Evolutionary conservation across 2,113 vertebrate genomes (phyloP).

Genomic region (Tyto alba): DNA sequence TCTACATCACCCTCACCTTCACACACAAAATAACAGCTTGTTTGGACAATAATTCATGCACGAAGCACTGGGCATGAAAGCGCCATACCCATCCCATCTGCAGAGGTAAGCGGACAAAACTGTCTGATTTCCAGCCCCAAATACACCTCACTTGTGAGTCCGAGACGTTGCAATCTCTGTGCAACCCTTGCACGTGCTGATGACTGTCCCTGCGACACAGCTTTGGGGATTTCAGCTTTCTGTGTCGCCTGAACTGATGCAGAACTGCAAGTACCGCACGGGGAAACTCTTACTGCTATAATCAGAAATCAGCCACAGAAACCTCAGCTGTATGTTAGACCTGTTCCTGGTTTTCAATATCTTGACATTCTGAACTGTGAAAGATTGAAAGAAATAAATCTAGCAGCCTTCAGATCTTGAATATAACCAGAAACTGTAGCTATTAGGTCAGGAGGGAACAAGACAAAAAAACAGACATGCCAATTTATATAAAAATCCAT

Average conservation of each 20-base stretch:
- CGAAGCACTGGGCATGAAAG: background rate
- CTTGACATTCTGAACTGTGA: background rate
- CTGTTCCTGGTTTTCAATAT: background rate
- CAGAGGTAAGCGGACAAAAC: background rate
- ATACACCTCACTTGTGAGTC: background rate
- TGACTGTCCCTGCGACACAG: background rate
- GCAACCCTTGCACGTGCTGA: background rate
- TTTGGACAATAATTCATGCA: background rate
- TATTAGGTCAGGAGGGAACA: background rate
- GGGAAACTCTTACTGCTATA: background rate
- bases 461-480: background rate
- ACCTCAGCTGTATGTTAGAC: background rate
- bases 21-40: background rate
- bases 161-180: accelerated
- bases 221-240: background rate
- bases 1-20: background rate
- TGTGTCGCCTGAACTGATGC: background rate
- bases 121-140: background rate
- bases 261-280: background rate
- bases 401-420: background rate
- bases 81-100: background rate
- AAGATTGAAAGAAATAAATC: background rate
- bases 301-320: background rate
- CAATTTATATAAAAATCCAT: background rate
- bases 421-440: background rate